phyloP scores from a whole-genome alignment of 2,888 invertebrate species.

The Dastarcus helophoroides region DNA sequence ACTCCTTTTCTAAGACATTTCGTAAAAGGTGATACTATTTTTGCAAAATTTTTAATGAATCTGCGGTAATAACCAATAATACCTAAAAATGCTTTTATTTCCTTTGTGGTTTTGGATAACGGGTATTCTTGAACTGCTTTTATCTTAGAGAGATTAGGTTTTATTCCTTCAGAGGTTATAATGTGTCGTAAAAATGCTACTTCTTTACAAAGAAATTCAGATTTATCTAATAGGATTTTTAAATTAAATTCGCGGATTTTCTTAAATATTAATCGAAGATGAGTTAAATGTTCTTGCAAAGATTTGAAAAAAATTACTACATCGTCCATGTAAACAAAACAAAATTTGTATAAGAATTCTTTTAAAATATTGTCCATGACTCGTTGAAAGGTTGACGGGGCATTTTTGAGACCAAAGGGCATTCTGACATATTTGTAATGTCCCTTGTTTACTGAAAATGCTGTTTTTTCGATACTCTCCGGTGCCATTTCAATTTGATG shows the following conservation, averaged over 20 bases:
- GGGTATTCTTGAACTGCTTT: constrained; percentile 14
- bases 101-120: constrained; percentile 15
- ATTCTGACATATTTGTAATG: constrained; percentile 15
- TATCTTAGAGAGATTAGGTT: constrained; percentile 12
- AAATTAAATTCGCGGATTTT: constrained; percentile 7
- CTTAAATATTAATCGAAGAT: constrained; percentile 5
- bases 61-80: constrained; percentile 12
- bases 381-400: constrained; percentile 15
- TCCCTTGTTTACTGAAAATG: constrained; percentile 13
- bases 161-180: too few species aligned
- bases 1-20: constrained; percentile 14
- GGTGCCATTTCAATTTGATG: constrained; percentile 14
- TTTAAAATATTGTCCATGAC: constrained; percentile 14
- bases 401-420: constrained; percentile 17
- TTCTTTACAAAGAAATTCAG: too few species aligned
- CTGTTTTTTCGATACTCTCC: constrained; percentile 14
- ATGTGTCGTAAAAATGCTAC: too few species aligned
- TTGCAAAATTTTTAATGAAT: constrained; percentile 14
- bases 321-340: too few species aligned
- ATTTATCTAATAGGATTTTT: constrained; percentile 14
- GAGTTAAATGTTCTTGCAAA: constrained; percentile 10
- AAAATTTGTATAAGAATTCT: constrained; percentile 10
- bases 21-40: constrained; percentile 16
- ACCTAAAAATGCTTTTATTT: constrained; percentile 17
- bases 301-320: too few species aligned